Evolutionary conservation across 2,113 vertebrate species (phyloP).

Genomic region (Oncorhynchus masou): DNA sequence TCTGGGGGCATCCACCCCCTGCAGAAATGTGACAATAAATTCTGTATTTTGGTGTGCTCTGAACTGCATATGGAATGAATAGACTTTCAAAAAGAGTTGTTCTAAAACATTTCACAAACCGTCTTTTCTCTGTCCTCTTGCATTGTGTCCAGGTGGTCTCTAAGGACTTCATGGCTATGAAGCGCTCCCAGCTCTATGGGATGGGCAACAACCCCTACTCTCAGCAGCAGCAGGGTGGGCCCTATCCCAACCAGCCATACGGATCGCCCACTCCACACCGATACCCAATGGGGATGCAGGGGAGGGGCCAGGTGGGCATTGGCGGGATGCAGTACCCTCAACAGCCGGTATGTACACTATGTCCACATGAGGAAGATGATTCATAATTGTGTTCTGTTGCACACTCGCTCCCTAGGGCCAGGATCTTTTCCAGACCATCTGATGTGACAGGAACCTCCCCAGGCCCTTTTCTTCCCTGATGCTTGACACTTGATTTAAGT

Average conservation of each 20-base stretch:
- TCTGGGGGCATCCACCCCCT: no score
- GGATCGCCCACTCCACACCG: slow-evolving; percentile 86
- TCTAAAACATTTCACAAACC: not conserved
- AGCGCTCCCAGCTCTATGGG: slow-evolving; percentile 92
- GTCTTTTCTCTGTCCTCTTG: slow-evolving; percentile 16
- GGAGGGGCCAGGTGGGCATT: slow-evolving; percentile 85
- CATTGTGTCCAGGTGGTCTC: slow-evolving; percentile 81
- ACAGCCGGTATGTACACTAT: slow-evolving; percentile 82
- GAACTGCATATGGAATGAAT: not conserved
- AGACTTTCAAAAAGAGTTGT: not conserved
- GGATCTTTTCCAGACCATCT: no score
- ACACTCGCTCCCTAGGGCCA: no score
- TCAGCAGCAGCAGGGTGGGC: slow-evolving; percentile 79
- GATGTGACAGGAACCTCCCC: no score
- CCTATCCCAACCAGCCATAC: slow-evolving; percentile 88
- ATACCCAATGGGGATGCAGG: slow-evolving; percentile 89
- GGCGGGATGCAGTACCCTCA: slow-evolving; percentile 90
- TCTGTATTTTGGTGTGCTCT: no score
- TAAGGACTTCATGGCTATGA: slow-evolving; percentile 97
- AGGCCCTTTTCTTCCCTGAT: not conserved
- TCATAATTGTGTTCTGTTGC: not conserved
- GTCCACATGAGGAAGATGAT: not conserved
- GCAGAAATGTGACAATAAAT: no score
- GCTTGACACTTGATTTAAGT: slow-evolving; percentile 3
- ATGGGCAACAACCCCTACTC: slow-evolving; percentile 89